These are phyloP conservation scores for Aurelia coerulea DNA, from an alignment of 30 jellyfish, hydroid and myxozoan species.

Conservation along the genomic window DNA sequence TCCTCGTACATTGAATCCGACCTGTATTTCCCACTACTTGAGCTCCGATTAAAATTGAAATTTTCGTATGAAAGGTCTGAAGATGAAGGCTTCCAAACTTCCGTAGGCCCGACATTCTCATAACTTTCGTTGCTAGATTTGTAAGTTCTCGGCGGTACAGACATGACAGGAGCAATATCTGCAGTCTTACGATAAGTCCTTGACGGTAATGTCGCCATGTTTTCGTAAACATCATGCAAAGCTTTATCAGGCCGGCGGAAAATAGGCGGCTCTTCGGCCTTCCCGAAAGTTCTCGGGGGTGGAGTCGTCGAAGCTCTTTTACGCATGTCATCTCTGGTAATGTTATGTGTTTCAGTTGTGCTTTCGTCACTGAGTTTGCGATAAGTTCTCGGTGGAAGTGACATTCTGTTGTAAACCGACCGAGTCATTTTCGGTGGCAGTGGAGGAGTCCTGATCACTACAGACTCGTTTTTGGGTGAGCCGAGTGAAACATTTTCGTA, in stretches of 20 bases:
- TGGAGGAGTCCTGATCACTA: slow-evolving; percentile 12
- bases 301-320: slow-evolving; percentile 10
- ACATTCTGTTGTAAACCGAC: neutral
- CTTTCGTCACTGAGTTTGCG: neutral
- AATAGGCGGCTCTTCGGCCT: neutral
- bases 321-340: too few species aligned
- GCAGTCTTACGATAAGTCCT: slow-evolving; percentile 44
- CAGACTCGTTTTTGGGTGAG: neutral
- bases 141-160: slow-evolving; percentile 62
- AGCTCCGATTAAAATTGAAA: neutral
- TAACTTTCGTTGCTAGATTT: neutral
- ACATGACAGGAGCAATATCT: neutral
- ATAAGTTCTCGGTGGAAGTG: slow-evolving; percentile 39
- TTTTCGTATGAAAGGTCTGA: slow-evolving; percentile 30
- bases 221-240: neutral
- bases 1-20: slow-evolving; percentile 12
- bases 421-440: neutral
- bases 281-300: slow-evolving; percentile 28
- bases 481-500: slow-evolving; percentile 35
- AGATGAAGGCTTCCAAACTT: neutral
- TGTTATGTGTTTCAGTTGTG: too few species aligned
- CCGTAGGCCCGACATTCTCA: slow-evolving; percentile 21
- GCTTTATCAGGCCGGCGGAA: neutral
- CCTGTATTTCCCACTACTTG: neutral
- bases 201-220: neutral